These are phyloP conservation scores for Oeneis ivallda DNA, from an alignment of 2,888 invertebrate species.

Conservation along the genomic window DNA sequence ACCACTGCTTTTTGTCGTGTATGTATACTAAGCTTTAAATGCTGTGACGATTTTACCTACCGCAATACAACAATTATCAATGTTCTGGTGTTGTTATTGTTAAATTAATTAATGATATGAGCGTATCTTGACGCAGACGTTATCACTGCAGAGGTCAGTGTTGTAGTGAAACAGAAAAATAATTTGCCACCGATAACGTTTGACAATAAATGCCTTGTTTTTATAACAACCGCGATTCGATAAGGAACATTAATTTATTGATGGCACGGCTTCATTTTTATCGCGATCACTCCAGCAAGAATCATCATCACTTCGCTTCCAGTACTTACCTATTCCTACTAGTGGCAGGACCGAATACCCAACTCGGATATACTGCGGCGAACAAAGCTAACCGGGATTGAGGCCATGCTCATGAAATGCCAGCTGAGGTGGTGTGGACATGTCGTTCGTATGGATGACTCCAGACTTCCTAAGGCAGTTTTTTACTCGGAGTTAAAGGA, in stretches of 20 bases:
- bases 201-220: constrained; percentile 54
- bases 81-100: constrained; percentile 43
- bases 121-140: constrained; percentile 39
- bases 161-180: constrained; percentile 70
- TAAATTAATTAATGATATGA: constrained; percentile 54
- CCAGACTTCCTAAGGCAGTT: no score
- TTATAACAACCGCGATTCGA: constrained; percentile 24
- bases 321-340: no score
- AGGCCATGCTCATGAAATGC: no score
- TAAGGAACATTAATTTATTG: constrained; percentile 10
- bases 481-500: no score
- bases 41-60: constrained; percentile 24
- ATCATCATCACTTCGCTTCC: not conserved
- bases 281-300: not conserved
- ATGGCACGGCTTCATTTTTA: not conserved
- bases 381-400: no score
- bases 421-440: no score
- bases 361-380: no score
- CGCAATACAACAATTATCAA: constrained; percentile 36
- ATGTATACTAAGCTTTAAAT: constrained; percentile 11
- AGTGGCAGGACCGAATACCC: no score
- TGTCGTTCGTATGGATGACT: no score
- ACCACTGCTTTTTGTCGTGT: no score
- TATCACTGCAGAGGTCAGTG: constrained; percentile 60
- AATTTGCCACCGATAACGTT: constrained; percentile 74